These are phyloP conservation scores for Glandiceps talaboti DNA, from an alignment of 53 echinoderm and acorn worm genomes.

Conservation along the genomic window DNA sequence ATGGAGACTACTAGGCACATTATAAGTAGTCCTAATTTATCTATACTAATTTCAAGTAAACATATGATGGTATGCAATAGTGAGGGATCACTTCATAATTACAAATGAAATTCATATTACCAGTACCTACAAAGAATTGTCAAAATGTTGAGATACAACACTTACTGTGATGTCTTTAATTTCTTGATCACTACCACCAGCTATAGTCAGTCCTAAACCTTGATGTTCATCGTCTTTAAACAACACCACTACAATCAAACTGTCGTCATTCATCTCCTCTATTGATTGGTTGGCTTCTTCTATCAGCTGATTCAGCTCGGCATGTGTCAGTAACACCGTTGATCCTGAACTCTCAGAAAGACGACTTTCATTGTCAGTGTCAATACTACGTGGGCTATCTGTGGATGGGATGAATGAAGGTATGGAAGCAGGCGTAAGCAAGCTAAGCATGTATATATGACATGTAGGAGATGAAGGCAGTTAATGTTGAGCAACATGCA, in stretches of 20 bases:
- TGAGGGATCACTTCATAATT: no score
- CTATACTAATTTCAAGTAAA: no score
- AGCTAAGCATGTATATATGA: no score
- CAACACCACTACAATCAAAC: slow-evolving; percentile 70
- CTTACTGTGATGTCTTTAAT: slow-evolving; percentile 91
- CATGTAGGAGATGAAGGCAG: no score
- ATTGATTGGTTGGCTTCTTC: slow-evolving; percentile 93
- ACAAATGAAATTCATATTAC: no score
- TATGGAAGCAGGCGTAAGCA: no score
- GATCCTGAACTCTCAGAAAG: slow-evolving; percentile 93
- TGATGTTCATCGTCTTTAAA: slow-evolving; percentile 81
- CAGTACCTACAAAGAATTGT: no score
- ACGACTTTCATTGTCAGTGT: slow-evolving; percentile 26
- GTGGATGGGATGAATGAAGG: background rate
- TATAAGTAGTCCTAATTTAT: no score
- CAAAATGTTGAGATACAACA: no score
- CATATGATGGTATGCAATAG: no score
- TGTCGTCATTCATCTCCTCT: slow-evolving; percentile 72
- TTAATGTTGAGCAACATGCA: no score
- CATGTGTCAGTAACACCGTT: slow-evolving; percentile 72
- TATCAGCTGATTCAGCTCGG: slow-evolving; percentile 85
- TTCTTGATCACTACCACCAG: slow-evolving; percentile 80
- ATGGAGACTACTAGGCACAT: no score
- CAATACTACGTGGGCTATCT: background rate
- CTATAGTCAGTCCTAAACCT: slow-evolving; percentile 82